phyloP scores from a whole-genome alignment of 2,888 invertebrate species.

The Artemia sinica region DNA sequence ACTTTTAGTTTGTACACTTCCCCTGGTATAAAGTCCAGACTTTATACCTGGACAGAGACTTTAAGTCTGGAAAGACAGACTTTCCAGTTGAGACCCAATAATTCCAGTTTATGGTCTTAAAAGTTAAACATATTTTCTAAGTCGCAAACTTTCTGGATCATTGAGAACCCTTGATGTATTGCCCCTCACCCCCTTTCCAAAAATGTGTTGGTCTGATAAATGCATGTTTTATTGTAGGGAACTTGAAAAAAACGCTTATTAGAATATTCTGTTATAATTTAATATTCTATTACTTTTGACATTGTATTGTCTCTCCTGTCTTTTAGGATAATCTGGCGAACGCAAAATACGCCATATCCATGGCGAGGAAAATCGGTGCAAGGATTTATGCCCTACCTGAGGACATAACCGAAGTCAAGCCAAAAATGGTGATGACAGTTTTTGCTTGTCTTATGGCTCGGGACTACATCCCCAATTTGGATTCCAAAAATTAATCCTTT shows the following conservation, averaged over 20 bases:
- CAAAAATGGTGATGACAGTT: constrained; percentile 98
- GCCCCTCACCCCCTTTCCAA: too few relatives aligned
- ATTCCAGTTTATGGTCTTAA: too few relatives aligned
- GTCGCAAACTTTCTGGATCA: too few relatives aligned
- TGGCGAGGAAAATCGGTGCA: constrained; percentile 92
- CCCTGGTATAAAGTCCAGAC: too few relatives aligned
- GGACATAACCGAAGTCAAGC: constrained; percentile 93
- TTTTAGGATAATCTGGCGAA: constrained; percentile 78
- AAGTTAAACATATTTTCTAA: too few relatives aligned
- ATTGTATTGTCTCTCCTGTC: constrained; percentile 18
- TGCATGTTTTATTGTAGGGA: constrained; percentile 3
- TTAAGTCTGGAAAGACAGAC: too few relatives aligned
- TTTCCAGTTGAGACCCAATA: too few relatives aligned
- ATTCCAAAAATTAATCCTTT: constrained; percentile 29
- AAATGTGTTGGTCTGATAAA: constrained; percentile 2
- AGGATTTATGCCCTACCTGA: constrained; percentile 95
- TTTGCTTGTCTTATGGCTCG: constrained; percentile 98
- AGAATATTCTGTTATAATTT: constrained; percentile 21
- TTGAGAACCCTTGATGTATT: too few relatives aligned
- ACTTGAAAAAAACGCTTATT: constrained; percentile 17
- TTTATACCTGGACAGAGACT: too few relatives aligned
- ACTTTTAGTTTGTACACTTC: too few relatives aligned
- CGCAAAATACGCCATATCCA: constrained; percentile 97
- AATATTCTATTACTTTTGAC: constrained; percentile 21
- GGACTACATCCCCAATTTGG: constrained; percentile 82